These are phyloP conservation scores for Leptinotarsa haldemani DNA, from an alignment of 2,888 invertebrate species.

Conservation along the genomic window DNA sequence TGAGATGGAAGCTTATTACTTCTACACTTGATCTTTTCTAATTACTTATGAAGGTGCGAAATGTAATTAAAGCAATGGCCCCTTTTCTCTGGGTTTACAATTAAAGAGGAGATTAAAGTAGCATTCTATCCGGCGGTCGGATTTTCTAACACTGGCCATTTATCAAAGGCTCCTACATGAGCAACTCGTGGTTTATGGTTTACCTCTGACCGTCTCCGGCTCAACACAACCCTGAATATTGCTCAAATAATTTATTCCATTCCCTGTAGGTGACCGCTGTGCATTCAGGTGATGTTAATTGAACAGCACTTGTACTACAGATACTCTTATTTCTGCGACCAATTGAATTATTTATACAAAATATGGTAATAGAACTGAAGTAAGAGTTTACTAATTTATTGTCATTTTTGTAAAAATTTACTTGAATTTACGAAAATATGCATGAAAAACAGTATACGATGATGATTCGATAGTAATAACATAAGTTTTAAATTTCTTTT, in stretches of 20 bases:
- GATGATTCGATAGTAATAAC: no score
- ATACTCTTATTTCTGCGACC: no score
- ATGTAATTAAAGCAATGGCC: slow-evolving; percentile 46
- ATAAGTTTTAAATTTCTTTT: no score
- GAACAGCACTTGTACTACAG: neutral
- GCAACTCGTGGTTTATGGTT: slow-evolving; percentile 59
- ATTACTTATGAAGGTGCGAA: slow-evolving; percentile 40
- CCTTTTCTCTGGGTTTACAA: slow-evolving; percentile 42
- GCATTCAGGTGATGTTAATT: neutral
- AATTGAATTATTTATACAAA: no score
- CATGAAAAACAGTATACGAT: no score
- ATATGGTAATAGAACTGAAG: no score
- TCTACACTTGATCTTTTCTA: slow-evolving; percentile 31
- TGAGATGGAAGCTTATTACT: neutral
- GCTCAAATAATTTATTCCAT: slow-evolving; percentile 16
- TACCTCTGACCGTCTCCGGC: slow-evolving; percentile 54
- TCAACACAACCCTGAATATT: slow-evolving; percentile 38
- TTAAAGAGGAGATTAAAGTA: slow-evolving; percentile 45
- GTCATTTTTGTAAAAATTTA: no score
- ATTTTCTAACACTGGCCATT: slow-evolving; percentile 57
- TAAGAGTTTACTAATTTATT: no score
- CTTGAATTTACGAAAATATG: no score
- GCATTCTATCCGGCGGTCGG: slow-evolving; percentile 47
- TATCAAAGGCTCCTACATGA: slow-evolving; percentile 54
- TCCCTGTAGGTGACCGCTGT: neutral